Percentiles rank a stretch among this genome's conserved stretches.
Conservation (phyloP, 2,113 vertebrate genomes). For the Dasypus novemcinctus region DNA sequence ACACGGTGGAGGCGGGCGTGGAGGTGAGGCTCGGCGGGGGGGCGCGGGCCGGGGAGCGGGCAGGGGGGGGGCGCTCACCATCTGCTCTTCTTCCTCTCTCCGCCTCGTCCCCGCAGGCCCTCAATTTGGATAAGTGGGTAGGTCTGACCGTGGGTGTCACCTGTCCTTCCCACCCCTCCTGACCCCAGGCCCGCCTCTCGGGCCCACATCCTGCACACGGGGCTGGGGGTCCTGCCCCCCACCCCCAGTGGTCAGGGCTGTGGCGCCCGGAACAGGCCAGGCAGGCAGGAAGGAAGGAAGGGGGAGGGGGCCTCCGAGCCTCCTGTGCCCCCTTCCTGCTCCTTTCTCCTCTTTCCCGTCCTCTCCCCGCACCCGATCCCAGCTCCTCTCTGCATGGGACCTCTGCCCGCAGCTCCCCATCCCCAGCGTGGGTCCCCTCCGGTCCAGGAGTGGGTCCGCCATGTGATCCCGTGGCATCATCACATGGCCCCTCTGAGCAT, state of each 20-base stretch:
- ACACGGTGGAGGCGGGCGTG: conserved; percentile 83
- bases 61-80: not conserved
- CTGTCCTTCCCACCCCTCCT: conserved; percentile 35
- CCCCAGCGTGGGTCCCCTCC: not conserved
- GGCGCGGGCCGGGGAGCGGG: not conserved
- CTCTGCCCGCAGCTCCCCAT: not conserved
- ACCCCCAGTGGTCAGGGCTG: conserved; percentile 43
- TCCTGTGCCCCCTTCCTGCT: not conserved
- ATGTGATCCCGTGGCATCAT: conserved; percentile 46
- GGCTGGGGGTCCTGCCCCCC: conserved; percentile 18
- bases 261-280: conserved; percentile 61
- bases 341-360: conserved; percentile 9
- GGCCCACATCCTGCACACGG: conserved; percentile 61
- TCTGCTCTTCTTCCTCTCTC: conserved; percentile 78
- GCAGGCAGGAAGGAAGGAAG: conserved; percentile 45
- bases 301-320: not conserved
- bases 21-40: conserved; percentile 64
- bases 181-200: conserved; percentile 44
- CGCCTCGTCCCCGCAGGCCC: conserved; percentile 77
- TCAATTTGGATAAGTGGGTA: conserved; percentile 88
- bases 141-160: conserved; percentile 76
- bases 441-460: not conserved
- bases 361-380: not conserved
- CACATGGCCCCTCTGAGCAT: conserved; percentile 61
- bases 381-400: conserved; percentile 71